Evolutionary conservation across 2,888 invertebrate species (phyloP).

Genomic region (Temnothorax unifasciatus): DNA sequence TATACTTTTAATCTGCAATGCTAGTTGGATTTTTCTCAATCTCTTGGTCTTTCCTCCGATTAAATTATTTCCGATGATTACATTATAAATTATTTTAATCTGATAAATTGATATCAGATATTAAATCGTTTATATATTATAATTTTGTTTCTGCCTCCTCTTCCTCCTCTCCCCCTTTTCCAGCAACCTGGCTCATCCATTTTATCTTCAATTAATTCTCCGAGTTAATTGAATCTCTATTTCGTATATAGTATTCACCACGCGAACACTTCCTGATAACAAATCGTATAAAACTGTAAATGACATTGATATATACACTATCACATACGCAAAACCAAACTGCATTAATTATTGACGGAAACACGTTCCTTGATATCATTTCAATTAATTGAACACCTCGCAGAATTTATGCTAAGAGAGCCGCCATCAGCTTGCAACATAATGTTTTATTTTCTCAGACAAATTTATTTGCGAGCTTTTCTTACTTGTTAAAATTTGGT

Average conservation of each 20-base stretch:
- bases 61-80: too few species aligned
- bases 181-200: neutral
- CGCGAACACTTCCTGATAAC: slow-evolving; percentile 49
- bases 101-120: slow-evolving; percentile 38
- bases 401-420: slow-evolving; percentile 2
- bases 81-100: slow-evolving; percentile 23
- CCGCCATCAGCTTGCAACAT: neutral
- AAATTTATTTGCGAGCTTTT: slow-evolving; percentile 7
- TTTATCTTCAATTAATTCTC: slow-evolving; percentile 52
- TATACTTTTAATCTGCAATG: neutral
- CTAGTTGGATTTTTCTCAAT: neutral
- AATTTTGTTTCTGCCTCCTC: neutral
- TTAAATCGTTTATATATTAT: slow-evolving; percentile 40
- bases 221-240: slow-evolving; percentile 61
- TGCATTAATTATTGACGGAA: slow-evolving; percentile 34
- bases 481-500: neutral
- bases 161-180: neutral
- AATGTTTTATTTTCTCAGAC: neutral
- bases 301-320: slow-evolving; percentile 27
- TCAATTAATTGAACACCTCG: slow-evolving; percentile 44
- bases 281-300: neutral
- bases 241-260: slow-evolving; percentile 23
- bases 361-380: slow-evolving; percentile 31
- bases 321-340: neutral
- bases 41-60: neutral